Base-by-base conservation (phyloP, 2,797 vertebrate species). In the Bryconaethiops microstoma region DNA sequence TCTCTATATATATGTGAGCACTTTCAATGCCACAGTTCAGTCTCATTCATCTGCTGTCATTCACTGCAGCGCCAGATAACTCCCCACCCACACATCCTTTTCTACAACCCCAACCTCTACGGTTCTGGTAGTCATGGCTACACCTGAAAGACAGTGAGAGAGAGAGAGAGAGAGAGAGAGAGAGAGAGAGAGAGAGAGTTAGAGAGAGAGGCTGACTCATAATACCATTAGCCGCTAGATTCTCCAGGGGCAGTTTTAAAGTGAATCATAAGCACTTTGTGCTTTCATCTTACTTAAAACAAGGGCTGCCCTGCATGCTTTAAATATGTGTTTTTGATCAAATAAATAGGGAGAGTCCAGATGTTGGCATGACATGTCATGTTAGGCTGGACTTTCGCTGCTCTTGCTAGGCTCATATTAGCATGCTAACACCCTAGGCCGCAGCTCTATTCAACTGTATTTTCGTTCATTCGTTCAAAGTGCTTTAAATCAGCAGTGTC, bases 41-140 rank as follows among this genome's bases (percentile, higher is more conserved):
- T 72, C 57, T 21, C 29, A 76, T 78, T 68, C n/a, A 74, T 60
- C 17, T 4, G 23, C 76, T 59, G 60, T 68, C 64, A 82, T 80
- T 80, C 68, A 80, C 23, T 71, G 74, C 23, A 21, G 54, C 76
- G 76, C 59, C 21, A 50, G 73, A 76, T 81, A 77, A 79, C 81
- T 83, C 63, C 63, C 76, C 68, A 85, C 83, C 79, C 81, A 83
- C 83, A 84, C 69, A 64, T 73, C 55, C 57, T 79, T 76, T 76
- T 79, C 63, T 83, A 80, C 63, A 83, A 81, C 76, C 69, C 76
- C 71, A 83, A 83, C 76, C 69, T 83, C 62, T 82, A 83, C 68
- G 68, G 68, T 72, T 78, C 72, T 80, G 79, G 85, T 86, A 85
- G 83, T 73, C 83, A 86, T 86, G 85, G 83, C 76, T 82, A 86